Evolutionary conservation across 2,797 vertebrate genomes (phyloP), one percentile per base, ranked within the genome.

Genomic region (Anomalospiza imberbis): DNA sequence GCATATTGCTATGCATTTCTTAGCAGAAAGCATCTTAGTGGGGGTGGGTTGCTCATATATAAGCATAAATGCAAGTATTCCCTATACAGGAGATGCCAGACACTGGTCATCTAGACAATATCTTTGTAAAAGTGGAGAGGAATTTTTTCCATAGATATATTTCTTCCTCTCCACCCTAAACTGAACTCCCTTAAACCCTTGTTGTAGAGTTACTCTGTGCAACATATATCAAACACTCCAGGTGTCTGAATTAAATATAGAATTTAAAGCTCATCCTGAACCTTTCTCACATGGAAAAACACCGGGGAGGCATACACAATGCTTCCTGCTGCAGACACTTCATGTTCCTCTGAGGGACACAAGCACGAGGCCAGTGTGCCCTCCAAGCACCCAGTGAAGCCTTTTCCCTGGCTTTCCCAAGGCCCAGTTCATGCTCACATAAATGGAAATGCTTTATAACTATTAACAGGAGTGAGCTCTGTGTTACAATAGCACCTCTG

Each of bases 341-440:
- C 7, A 19, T 21, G 26, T 12, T 77, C 40, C 57, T 77, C 44
- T 24, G 9, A 48, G 28, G 8, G 9, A 47, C 47, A 36, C 0
- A 0, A 31, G 21, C 89, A 74, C 0, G 0, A 82, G 51, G 31
- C 12, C 63, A 34, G 24, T 1, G 6, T 8, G 36, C 29, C 29
- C 31, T 85, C 28, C 36, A 55, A 14, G 50, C 53, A 55, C 17
- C 5, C 34, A 54, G 1, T 26, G 48, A 45, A 65, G 45, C 18
- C 29, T 71, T 80, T 76, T 57, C 24, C 44, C 32, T n/a, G 47
- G 18, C 67, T 81, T 72, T 40, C 36, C 38, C 32, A 29, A 75
- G 45, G 36, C 20, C 24, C 31, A 83, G 62, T 2, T 80, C 74
- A 53, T 58, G 32, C 62, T 75, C 32, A 44, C 9, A 4, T 47